phyloP scores from a whole-genome alignment of 2,888 invertebrate species.

The Octodonta nipae region DNA sequence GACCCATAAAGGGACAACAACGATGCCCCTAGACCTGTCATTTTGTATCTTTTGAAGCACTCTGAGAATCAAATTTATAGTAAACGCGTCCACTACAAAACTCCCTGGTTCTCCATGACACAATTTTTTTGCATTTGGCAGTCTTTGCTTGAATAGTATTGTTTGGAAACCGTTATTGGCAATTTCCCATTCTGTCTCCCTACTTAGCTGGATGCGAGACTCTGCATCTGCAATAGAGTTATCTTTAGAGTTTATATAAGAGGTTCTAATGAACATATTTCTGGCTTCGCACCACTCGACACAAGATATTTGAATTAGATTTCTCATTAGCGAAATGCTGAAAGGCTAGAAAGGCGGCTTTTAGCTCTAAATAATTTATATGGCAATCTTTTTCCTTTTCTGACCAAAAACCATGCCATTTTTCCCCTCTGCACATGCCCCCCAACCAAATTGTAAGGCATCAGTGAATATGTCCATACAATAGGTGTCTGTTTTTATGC shows the following conservation, averaged over 20 bases:
- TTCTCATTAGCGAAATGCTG: conserved; percentile 15
- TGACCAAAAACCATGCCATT: conserved; percentile 14
- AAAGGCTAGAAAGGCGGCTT: conserved; percentile 14
- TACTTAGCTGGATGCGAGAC: conserved; percentile 10
- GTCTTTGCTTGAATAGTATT: background rate
- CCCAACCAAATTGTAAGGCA: conserved; percentile 7
- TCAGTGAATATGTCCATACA: conserved; percentile 14
- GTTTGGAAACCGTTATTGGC: background rate
- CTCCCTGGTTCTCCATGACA: conserved; percentile 20
- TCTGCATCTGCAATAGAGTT: conserved; percentile 16
- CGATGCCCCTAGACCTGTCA: conserved; percentile 18
- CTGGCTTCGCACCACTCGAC: conserved; percentile 15
- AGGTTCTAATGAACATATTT: conserved; percentile 14
- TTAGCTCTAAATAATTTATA: conserved; percentile 19
- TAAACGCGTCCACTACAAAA: conserved; percentile 18
- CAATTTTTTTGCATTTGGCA: conserved; percentile 11
- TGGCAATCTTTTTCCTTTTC: conserved; percentile 10
- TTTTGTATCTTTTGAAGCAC: conserved; percentile 19
- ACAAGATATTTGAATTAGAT: conserved; percentile 11
- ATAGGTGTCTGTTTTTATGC: conserved; percentile 7
- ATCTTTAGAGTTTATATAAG: conserved; percentile 14
- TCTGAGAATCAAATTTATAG: conserved; percentile 15
- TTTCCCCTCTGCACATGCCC: background rate
- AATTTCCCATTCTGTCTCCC: conserved; percentile 12
- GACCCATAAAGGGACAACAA: background rate